phyloP scores from a whole-genome alignment of 2,888 invertebrate genomes.

The Lypha dubia region DNA sequence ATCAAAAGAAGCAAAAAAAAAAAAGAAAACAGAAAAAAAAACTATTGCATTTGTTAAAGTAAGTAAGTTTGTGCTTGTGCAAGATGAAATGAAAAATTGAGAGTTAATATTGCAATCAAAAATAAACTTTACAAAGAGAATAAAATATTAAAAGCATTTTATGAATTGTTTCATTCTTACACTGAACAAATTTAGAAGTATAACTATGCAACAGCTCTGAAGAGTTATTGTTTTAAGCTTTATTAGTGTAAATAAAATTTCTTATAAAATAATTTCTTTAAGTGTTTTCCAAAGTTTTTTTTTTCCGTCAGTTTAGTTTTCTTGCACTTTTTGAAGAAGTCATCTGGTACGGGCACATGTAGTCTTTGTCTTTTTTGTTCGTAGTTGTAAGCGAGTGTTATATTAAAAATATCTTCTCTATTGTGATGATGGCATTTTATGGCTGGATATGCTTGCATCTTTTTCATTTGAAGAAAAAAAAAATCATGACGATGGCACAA shows the following conservation, averaged over 20 bases:
- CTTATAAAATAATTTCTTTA: neutral
- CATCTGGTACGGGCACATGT: constrained; percentile 36
- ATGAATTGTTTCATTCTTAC: neutral
- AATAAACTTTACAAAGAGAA: constrained; percentile 11
- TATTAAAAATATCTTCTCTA: constrained; percentile 21
- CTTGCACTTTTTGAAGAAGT: constrained; percentile 2
- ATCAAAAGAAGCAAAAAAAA: too few species aligned
- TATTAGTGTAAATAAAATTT: neutral
- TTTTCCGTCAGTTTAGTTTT: constrained; percentile 4
- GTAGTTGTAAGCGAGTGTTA: neutral
- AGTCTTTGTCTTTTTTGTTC: neutral
- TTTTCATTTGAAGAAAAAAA: constrained; percentile 10
- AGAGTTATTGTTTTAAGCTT: neutral
- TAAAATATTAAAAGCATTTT: neutral
- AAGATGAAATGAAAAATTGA: constrained; percentile 48
- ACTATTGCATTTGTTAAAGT: neutral
- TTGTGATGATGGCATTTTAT: constrained; percentile 42
- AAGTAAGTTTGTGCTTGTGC: neutral
- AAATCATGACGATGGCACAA: constrained; percentile 29
- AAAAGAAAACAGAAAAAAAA: too few species aligned
- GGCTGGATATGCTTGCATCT: constrained; percentile 11
- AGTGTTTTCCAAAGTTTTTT: neutral
- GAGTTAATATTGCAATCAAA: constrained; percentile 43
- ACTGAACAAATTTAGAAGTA: neutral
- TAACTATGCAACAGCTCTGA: too few species aligned